Base-by-base conservation (phyloP, 1,140 invertebrate species). In the Acromyrmex echinatior region DNA sequence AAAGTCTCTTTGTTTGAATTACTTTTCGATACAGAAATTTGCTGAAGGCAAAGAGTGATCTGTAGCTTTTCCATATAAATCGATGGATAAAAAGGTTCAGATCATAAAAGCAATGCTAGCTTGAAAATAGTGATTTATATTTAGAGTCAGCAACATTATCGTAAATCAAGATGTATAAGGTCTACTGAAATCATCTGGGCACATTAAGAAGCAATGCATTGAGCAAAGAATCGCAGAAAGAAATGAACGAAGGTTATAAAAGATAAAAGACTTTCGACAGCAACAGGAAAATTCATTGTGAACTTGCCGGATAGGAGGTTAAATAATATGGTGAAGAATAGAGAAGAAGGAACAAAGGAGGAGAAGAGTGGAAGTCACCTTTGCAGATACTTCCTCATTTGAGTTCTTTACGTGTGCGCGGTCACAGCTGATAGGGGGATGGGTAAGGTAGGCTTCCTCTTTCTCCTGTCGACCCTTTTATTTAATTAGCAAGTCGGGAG, bases 401-500 rank as follows among this genome's bases (percentile, higher is more conserved):
- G 58, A 71, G 60, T 65, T 84, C 45, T 51, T 80, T 87, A 63
- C 76, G 35, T 58, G 73, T 18, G 62, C 65, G 71, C 74, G 51
- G 60, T 87, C 85, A 62, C 21, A 53, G 60, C 21, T 71, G 53
- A 31, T 18, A 79, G 58, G 28, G 9, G 16, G 31, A 62, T n/a
- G 58, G 35, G 45, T n/a, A 35, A 65, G 12, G 25, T 58, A 63
- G 65, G 60, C 39, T 66, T 63, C 60, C 58, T 70, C 66, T 88
- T 91, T 79, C 73, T 86, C 66, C 53, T 53, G n/a, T 73, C 74
- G 66, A 77, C 56, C 77, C 60, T 77, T 88, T 90, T 90, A 91
- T 91, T 92, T 90, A 91, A 92, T 92, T 92, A 92, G 68, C 86
- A 85, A 81, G 63, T 65, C 53, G 62, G 70, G 74, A 60, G 39